Evolutionary conservation across 2,797 vertebrate species (phyloP).

Genomic region (Lagocephalus sceleratus): DNA sequence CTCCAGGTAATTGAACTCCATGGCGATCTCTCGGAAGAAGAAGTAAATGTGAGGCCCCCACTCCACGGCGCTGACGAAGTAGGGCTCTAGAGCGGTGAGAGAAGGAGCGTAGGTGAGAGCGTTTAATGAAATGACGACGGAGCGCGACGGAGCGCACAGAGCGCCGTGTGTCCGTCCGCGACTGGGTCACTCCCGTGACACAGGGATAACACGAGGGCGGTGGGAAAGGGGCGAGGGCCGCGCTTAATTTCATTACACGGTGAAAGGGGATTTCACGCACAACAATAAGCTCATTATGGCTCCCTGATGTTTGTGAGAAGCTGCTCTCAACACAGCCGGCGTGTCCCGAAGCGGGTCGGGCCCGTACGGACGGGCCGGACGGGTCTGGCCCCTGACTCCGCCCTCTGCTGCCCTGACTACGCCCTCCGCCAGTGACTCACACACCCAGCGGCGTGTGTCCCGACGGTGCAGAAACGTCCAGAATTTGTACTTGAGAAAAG

Average conservation of each 20-base stretch:
- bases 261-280: constrained; percentile 64
- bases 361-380: too few species aligned
- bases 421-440: too few species aligned
- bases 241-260: constrained; percentile 63
- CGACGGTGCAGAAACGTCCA: constrained; percentile 36
- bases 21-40: constrained; percentile 96
- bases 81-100: constrained; percentile 79
- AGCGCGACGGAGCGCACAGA: constrained; percentile 21
- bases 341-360: background rate
- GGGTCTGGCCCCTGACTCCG: constrained; percentile 44
- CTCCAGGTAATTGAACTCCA: constrained; percentile 97
- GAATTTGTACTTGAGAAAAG: background rate
- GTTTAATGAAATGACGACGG: constrained; percentile 30
- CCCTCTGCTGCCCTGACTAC: constrained; percentile 17
- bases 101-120: constrained; percentile 3
- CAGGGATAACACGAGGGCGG: constrained; percentile 40
- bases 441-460: constrained; percentile 31
- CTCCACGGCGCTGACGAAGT: constrained; percentile 90
- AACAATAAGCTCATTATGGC: constrained; percentile 59
- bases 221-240: constrained; percentile 35
- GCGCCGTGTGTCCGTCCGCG: constrained; percentile 31
- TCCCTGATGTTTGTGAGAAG: constrained; percentile 41
- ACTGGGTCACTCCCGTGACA: constrained; percentile 39
- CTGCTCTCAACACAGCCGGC: constrained; percentile 11
- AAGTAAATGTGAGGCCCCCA: constrained; percentile 95